These are phyloP conservation scores for Torymus texanus DNA, from an alignment of 2,888 invertebrate species.

Conservation along the genomic window DNA sequence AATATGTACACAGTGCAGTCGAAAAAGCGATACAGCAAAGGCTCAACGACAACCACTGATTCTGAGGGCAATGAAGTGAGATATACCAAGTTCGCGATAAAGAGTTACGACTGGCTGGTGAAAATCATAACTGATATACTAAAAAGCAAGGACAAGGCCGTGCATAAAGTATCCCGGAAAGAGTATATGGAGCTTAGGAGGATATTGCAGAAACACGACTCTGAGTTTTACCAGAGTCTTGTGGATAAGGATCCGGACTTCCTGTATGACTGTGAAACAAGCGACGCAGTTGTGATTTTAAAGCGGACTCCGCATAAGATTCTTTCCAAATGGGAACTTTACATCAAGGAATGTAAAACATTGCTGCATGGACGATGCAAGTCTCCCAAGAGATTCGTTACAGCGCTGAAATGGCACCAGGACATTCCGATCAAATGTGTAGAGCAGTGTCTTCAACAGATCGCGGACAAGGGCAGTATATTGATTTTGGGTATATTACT, in stretches of 20 bases:
- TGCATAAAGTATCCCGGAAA: background rate
- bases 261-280: constrained; percentile 22
- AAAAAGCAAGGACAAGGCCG: background rate
- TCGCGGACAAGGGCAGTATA: constrained; percentile 4
- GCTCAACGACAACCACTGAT: background rate
- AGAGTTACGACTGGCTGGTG: constrained; percentile 41
- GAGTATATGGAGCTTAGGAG: background rate
- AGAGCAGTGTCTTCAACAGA: constrained; percentile 28
- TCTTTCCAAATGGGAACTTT: constrained; percentile 47
- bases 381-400: constrained; percentile 59
- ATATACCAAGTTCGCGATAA: background rate
- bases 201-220: constrained; percentile 6
- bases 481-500: constrained; percentile 60
- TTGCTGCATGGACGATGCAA: background rate
- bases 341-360: constrained; percentile 15
- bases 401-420: constrained; percentile 63
- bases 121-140: constrained; percentile 15
- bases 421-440: constrained; percentile 64
- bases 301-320: constrained; percentile 33
- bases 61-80: background rate
- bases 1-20: background rate
- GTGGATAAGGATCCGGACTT: constrained; percentile 22
- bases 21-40: constrained; percentile 1
- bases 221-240: constrained; percentile 31
- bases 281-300: constrained; percentile 13